A percentile compares a stretch with the other conserved stretches of the same genome.
Evolutionary conservation across 2,113 vertebrate species (phyloP).

Genomic region (Siphamia tubifer): DNA sequence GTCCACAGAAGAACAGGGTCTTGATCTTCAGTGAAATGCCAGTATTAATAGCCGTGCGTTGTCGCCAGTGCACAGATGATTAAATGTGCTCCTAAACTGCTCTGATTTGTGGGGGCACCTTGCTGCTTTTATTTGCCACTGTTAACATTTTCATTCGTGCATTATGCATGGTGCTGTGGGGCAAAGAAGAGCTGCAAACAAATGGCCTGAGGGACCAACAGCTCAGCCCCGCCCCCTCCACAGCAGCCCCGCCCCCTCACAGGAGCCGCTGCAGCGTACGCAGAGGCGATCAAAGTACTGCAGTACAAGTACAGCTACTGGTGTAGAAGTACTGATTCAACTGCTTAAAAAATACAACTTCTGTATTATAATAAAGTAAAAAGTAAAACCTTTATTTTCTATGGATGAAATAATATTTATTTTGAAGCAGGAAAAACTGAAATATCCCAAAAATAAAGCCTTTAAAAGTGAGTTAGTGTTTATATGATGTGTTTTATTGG

Average conservation of each 20-base stretch:
- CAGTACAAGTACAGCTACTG: too few species aligned
- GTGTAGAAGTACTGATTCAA: too few species aligned
- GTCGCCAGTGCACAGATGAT: slow-evolving; percentile 78
- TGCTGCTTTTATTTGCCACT: slow-evolving; percentile 85
- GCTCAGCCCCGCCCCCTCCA: slow-evolving; percentile 37
- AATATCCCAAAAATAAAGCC: too few species aligned
- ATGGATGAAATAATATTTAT: too few species aligned
- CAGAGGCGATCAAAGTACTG: too few species aligned
- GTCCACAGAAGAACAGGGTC: slow-evolving; percentile 74
- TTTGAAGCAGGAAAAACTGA: too few species aligned
- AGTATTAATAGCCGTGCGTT: slow-evolving; percentile 81
- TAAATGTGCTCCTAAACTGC: slow-evolving; percentile 83
- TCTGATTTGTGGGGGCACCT: slow-evolving; percentile 86
- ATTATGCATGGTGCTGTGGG: slow-evolving; percentile 83
- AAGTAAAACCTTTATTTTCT: too few species aligned
- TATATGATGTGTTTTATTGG: too few species aligned
- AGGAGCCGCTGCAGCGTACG: too few species aligned
- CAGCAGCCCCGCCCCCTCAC: slow-evolving; percentile 23
- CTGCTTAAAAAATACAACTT: too few species aligned
- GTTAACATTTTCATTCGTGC: slow-evolving; percentile 86
- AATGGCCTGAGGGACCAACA: slow-evolving; percentile 78
- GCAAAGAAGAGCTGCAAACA: slow-evolving; percentile 83
- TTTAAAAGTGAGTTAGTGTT: too few species aligned
- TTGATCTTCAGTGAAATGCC: slow-evolving; percentile 84
- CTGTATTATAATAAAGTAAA: too few species aligned